Base-by-base conservation (phyloP, 2,113 vertebrate genomes). In the Marmota flaviventris region DNA sequence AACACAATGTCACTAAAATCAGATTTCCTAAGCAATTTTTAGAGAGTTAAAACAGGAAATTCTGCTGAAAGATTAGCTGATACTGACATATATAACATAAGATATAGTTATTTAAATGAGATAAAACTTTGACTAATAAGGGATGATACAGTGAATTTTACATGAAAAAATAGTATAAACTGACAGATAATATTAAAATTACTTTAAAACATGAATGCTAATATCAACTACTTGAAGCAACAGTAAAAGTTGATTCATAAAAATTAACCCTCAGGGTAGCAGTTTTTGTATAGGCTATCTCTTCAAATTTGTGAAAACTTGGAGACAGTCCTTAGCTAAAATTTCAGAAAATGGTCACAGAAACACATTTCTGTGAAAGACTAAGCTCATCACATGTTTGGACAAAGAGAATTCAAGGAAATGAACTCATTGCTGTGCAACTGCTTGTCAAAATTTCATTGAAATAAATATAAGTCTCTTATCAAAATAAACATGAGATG, bases 401-500 rank as follows among this genome's bases (percentile, higher is more conserved):
- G 58, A 72, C 53, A 98, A 97, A 94, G 95, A 96, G 65, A 90
- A 16, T 89, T 94, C 48, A 90, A 97, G 92, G 95, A 98, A 98
- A 98, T 97, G 86, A 98, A 97, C 89, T 91, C 95, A 82, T 24
- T 93, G 69, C 8, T 72, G 12, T 92, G 34, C 20, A 37, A 12
- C 32, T 91, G 4, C 69, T 84, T 91, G 86, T 95, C 82, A 97
- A 32, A 96, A 79, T 90, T 61, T 91, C 56, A 53, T 89, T 97
- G 77, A 97, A 97, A 97, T 51, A 91, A 96, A 94, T 83, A 77
- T 70, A 89, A 27, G 8, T 87, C 88, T 92, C 77, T 97, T 98
- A 97, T 95, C 91, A 97, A 97, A 98, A 97, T 96, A 85, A 48
- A 95, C 85, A 96, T 85, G 97, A 98, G 95, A 98, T 96, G 92